phyloP scores from a whole-genome alignment of 1,140 invertebrate species.

The Saxidomus purpurata region DNA sequence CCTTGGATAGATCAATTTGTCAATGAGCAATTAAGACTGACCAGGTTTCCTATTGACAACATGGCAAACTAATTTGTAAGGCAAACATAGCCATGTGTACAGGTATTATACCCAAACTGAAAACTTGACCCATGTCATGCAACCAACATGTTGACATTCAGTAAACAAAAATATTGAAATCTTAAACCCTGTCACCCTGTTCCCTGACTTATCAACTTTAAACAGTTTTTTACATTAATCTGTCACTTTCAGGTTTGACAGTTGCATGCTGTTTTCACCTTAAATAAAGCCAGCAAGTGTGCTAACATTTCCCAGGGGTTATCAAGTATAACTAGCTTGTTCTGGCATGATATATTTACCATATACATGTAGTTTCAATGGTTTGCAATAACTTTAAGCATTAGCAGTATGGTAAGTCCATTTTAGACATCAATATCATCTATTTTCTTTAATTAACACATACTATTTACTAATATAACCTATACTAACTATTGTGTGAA shows the following conservation, averaged over 20 bases:
- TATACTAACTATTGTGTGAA: no score
- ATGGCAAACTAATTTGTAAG: slow-evolving; percentile 18
- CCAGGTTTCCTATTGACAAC: neutral
- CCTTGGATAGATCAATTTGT: neutral
- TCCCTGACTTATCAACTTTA: slow-evolving; percentile 23
- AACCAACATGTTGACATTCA: neutral
- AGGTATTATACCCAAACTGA: neutral
- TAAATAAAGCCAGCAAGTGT: no score
- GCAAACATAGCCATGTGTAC: slow-evolving; percentile 18
- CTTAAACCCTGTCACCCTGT: neutral
- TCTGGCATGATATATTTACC: no score
- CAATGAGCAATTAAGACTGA: neutral
- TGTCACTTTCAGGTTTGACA: slow-evolving; percentile 29
- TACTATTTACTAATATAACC: no score
- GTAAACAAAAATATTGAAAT: slow-evolving; percentile 31
- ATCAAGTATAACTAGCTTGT: no score
- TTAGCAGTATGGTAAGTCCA: no score
- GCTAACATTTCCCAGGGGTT: no score
- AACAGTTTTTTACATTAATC: neutral
- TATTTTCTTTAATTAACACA: no score
- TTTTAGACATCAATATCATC: no score
- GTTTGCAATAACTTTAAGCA: no score
- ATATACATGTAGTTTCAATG: no score
- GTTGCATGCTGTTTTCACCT: neutral
- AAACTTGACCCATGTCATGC: slow-evolving; percentile 20